Base-by-base conservation (phyloP, 2,888 invertebrate species). In the Arrhopalites spinosus region DNA sequence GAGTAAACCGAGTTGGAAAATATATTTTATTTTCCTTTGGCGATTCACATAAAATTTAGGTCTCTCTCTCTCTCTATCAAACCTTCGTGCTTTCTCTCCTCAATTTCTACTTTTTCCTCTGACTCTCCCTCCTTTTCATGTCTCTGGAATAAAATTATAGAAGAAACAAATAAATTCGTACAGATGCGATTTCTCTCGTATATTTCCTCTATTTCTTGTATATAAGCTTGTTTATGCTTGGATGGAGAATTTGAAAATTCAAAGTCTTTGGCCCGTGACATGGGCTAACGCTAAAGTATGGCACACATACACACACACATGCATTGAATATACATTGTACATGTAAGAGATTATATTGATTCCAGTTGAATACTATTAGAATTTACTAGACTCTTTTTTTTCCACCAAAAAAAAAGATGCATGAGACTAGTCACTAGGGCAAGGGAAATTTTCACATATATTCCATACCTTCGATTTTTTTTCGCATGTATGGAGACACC, bases 191-290 rank as follows among this genome's bases (percentile, higher is more conserved):
- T 17, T 17, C 59, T 20, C 25, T 20, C 67, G 25, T 68, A 68
- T 43, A 20, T 25, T 25, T 45, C 45, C 45, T 20, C 23, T 36
- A 7, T 36, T 36, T 11, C 59, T 30, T 17, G 15, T 69, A n/a
- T 29, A 69, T 17, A 50, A 25, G 47, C 29, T 69, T 69, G 50
- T 69, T 53, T 69, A 69, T 69, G 69, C 69, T 53, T 53, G 29
- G 53, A 45, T 53, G 53, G 50, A 69, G 30, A 69, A 50, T 50
- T 53, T 45, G 69, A 69, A 69, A 69, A 69, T 69, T 69, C 69
- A 69, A 69, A 69, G 69, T 69, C 53, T 69, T 2, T 69, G 53
- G 69, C 50, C 69, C 69, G 69, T 50, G 30, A 69, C 69, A 69
- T 69, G 25, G 69, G 29, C 66, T 69, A n/a, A 27, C 23, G 23